Evolutionary conservation across 2,113 vertebrate genomes (phyloP), one percentile per base, ranked within the genome.

Genomic region (Drymodes brunneopygia): DNA sequence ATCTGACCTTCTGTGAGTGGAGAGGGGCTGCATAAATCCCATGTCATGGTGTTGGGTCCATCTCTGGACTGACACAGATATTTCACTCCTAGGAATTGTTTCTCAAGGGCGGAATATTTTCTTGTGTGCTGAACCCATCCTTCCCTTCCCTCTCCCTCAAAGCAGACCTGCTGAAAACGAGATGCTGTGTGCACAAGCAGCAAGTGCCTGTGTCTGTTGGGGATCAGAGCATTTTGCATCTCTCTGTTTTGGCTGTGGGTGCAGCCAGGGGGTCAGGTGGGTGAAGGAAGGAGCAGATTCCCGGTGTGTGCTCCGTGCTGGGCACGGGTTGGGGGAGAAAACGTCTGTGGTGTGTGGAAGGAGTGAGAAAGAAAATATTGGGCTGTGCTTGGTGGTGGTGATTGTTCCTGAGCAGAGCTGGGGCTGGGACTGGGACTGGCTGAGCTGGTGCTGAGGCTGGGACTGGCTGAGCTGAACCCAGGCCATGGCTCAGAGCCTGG

Each of bases 221-320:
- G 31, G 25, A 48, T 62, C 45, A 50, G 56, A 73, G 28, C 7
- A 1, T 28, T 85, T 40, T 79, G 23, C 15, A 5, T 67, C 58
- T 23, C 28, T 56, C 29, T 67, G 51, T 12, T 50, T 5, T 0
- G 3, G 36, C 45, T 54, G 21, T 24, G 45, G 45, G 15, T 16
- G 24, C 11, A 40, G 44, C 28, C 31, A 13, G 44, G 44, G n/a
- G 69, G 15, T 38, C 56, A 66, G 24, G 21, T 1, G 7, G 31
- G 21, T 13, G 45, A 28, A 36, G 9, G 54, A 45, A 61, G 17
- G 22, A 64, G 20, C 54, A 44, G 17, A 17, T 60, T 71, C 13
- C 36, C 10, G 19, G 13, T 1, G 4, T 56, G 10, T 7, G 15
- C 36, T 27, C 45, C 23, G 6, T 1, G 5, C 14, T 50, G 61